These are phyloP conservation scores for Lichenostomus cassidix DNA, from an alignment of 2,113 vertebrate species.

Conservation along the genomic window DNA sequence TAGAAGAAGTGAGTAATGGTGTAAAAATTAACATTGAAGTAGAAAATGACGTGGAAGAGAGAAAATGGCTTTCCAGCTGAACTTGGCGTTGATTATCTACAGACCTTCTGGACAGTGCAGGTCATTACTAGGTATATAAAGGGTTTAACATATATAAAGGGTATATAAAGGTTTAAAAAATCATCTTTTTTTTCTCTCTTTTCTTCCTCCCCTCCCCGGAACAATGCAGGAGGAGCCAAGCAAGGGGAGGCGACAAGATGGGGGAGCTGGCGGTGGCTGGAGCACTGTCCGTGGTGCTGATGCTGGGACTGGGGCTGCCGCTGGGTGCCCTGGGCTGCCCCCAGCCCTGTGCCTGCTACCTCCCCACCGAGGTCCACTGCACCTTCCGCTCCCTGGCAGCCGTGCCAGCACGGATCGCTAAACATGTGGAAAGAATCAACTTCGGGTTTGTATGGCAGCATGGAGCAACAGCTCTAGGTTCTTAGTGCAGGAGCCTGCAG, in stretches of 20 bases:
- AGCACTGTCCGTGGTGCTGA: slow-evolving; percentile 69
- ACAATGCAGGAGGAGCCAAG: slow-evolving; percentile 1
- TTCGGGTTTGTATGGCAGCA: slow-evolving; percentile 80
- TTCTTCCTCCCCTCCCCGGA: rapidly evolving
- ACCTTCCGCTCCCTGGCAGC: slow-evolving; percentile 86
- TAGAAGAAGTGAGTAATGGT: background rate
- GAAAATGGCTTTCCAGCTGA: background rate
- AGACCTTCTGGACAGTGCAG: background rate
- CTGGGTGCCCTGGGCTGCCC: slow-evolving; percentile 72
- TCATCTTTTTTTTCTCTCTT: background rate
- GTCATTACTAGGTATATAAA: background rate
- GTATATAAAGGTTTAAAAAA: background rate
- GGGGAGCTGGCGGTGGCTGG: background rate
- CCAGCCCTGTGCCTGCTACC: slow-evolving; percentile 86
- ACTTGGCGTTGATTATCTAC: background rate
- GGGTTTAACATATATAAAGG: background rate
- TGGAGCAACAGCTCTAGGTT: background rate
- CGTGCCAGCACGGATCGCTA: slow-evolving; percentile 78
- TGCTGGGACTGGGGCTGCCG: slow-evolving; percentile 33
- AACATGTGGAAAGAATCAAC: slow-evolving; percentile 87
- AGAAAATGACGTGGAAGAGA: background rate
- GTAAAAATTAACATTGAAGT: background rate
- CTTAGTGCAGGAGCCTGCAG: background rate
- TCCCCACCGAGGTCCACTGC: slow-evolving; percentile 89
- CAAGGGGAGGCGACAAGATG: background rate